phyloP scores from a whole-genome alignment of 2,888 invertebrate species.

The Cataglyphis albicans region DNA sequence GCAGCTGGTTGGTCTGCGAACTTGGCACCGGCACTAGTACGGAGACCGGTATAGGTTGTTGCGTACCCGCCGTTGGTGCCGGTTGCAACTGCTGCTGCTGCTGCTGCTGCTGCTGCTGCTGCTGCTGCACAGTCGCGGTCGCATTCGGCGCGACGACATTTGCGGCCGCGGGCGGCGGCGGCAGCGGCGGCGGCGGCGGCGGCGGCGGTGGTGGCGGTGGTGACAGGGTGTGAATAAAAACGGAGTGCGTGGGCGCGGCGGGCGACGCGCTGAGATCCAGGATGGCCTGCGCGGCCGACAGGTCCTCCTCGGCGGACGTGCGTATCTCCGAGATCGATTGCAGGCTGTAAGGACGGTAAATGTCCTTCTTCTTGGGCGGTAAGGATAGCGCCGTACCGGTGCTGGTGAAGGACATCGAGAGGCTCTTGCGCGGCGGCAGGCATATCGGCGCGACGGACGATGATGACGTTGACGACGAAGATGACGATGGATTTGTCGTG shows the following conservation, averaged over 20 bases:
- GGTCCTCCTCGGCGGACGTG: constrained; percentile 92
- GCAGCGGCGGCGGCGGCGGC: constrained; percentile 74
- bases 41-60: constrained; percentile 82
- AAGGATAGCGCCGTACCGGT: constrained; percentile 93
- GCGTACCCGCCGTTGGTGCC: constrained; percentile 57
- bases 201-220: constrained; percentile 87
- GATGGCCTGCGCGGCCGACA: constrained; percentile 95
- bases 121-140: constrained; percentile 61
- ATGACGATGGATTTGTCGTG: constrained; percentile 84
- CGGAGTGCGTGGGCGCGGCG: constrained; percentile 86
- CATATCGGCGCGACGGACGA: constrained; percentile 71
- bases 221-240: constrained; percentile 87
- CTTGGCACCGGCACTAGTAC: constrained; percentile 82
- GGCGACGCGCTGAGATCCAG: constrained; percentile 95
- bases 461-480: constrained; percentile 82
- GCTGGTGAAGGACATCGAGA: constrained; percentile 94
- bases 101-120: constrained; percentile 42
- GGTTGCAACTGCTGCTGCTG: constrained; percentile 57
- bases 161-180: constrained; percentile 53
- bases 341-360: constrained; percentile 94
- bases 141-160: constrained; percentile 39
- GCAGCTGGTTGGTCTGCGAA: constrained; percentile 72
- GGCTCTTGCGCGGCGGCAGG: constrained; percentile 87
- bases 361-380: constrained; percentile 96
- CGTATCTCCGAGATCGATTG: constrained; percentile 87